These are phyloP conservation scores for Lutjanus campechanus DNA, from an alignment of 2,797 vertebrate species.

Conservation along the genomic window DNA sequence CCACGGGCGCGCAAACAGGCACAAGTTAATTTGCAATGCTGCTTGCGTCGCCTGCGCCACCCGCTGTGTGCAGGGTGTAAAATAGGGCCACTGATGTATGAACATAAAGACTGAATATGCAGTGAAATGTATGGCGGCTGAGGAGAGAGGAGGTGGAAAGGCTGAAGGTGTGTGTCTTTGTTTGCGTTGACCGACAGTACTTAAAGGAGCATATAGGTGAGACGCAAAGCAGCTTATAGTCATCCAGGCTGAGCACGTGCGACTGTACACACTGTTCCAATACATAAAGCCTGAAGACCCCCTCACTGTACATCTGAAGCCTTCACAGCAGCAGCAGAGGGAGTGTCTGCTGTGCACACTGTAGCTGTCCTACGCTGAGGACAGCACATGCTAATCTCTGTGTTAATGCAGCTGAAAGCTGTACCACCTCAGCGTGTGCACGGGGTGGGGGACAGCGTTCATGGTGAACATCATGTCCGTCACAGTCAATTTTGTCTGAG, in stretches of 20 bases:
- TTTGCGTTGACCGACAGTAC: background rate
- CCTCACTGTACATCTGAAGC: background rate
- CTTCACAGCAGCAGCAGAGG: background rate
- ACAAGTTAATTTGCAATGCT: too few species aligned
- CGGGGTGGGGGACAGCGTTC: background rate
- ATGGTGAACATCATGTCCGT: background rate
- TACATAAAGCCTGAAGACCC: constrained; percentile 37
- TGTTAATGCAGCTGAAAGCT: constrained; percentile 32
- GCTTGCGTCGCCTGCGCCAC: too few species aligned
- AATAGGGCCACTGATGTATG: too few species aligned
- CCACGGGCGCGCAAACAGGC: too few species aligned
- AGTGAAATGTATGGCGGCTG: background rate
- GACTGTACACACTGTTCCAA: constrained; percentile 24
- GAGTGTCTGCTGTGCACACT: background rate
- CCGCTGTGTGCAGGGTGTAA: too few species aligned
- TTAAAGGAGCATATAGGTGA: constrained; percentile 51
- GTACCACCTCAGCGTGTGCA: constrained; percentile 5
- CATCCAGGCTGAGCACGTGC: constrained; percentile 22
- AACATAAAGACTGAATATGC: background rate
- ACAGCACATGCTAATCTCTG: constrained; percentile 36
- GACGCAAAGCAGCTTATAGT: constrained; percentile 68
- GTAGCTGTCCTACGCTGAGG: constrained; percentile 15
- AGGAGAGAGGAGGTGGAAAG: background rate
- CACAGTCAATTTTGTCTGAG: background rate
- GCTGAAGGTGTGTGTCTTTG: background rate